Base-by-base conservation (phyloP, 2,113 vertebrate species). In the Otocyon megalotis region DNA sequence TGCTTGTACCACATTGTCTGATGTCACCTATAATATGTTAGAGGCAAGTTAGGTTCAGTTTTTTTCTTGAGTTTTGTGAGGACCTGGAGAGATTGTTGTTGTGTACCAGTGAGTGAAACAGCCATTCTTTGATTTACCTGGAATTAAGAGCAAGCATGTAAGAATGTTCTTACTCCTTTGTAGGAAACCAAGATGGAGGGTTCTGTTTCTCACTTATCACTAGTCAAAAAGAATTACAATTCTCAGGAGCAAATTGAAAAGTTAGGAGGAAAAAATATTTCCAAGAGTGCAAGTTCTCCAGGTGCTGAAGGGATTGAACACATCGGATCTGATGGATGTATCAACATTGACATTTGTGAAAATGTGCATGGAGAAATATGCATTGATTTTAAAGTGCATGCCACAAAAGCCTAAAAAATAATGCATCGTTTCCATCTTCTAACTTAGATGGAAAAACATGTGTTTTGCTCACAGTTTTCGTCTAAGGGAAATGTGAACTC, bases 401-500 rank as follows among this genome's bases (percentile, higher is more conserved):
- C 93, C 96, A 79, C 90, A 72, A 96, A 92, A 90, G 69, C 69
- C 94, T 93, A 63, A 92, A 93, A 97, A 95, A 84, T 74, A 97
- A 96, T 79, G 96, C 92, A 82, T 9, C 63, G 74, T 96, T 97
- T 98, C 97, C 94, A 92, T 98, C 81, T 96, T 96, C 97, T 84
- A 82, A 94, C 95, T 94, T 67, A 72, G 96, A 98, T 95, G 97
- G 97, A 97, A 98, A 97, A 98, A 97, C 97, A 98, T 97, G 83
- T 97, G 98, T 94, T 97, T 97, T 93, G 89, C 88, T 98, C 96
- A 72, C 94, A 97, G 77, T 96, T 88, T 88, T 87, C 94, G 97
- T 97, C 87, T 92, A 69, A 94, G 89, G 92, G 95, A 97, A 97
- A 97, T 48, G 96, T 96, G 97, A 96, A 95, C 93, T 97, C 35